Conservation (phyloP, 2,113 vertebrate genomes). For the Pardalotus punctatus region DNA sequence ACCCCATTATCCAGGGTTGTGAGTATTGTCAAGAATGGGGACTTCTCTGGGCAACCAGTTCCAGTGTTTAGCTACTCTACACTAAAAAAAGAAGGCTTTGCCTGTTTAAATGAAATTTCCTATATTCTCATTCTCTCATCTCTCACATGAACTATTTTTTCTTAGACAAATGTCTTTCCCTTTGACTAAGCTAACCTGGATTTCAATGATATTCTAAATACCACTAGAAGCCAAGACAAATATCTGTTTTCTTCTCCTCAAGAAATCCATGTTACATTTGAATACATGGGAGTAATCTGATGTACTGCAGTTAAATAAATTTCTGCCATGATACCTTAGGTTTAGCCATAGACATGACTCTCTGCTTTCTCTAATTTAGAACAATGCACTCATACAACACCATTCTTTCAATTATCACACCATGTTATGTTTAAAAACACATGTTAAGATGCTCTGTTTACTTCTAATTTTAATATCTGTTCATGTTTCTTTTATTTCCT, state of each 20-base stretch:
- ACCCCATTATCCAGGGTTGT: background rate
- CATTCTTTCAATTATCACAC: background rate
- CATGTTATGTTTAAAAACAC: background rate
- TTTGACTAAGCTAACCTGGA: background rate
- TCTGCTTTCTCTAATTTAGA: background rate
- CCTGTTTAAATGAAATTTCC: background rate
- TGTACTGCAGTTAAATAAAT: background rate
- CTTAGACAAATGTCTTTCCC: background rate
- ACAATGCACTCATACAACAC: background rate
- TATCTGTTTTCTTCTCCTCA: background rate
- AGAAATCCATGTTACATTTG: background rate
- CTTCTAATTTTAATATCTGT: background rate
- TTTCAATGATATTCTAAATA: background rate
- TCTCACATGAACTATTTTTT: background rate
- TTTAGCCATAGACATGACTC: background rate
- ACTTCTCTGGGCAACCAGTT: background rate
- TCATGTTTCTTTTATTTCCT: background rate
- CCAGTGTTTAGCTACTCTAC: background rate
- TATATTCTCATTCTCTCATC: background rate
- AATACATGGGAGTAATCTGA: background rate
- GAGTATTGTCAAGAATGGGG: background rate
- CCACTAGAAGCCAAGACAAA: background rate
- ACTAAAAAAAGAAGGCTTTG: background rate
- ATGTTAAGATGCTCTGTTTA: background rate
- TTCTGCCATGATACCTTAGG: background rate